phyloP scores from a whole-genome alignment of 2,113 vertebrate species.

The Seriola aureovittata region DNA sequence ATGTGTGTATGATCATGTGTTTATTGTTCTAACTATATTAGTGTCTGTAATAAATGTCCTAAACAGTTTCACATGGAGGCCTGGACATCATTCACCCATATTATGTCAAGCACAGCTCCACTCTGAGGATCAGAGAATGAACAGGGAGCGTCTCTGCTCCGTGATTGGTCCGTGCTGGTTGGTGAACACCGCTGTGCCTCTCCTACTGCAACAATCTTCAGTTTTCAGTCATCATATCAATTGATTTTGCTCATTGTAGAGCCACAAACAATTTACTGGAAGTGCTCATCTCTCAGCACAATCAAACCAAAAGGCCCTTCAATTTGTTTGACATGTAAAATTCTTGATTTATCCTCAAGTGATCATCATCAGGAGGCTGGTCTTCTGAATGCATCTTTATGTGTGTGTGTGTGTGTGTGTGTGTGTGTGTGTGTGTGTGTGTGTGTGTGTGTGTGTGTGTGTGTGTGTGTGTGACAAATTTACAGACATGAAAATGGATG shows the following conservation, averaged over 20 bases:
- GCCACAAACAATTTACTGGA: not conserved
- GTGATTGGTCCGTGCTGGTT: not conserved
- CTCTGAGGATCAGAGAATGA: constrained; percentile 7
- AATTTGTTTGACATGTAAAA: not conserved
- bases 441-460: too few relatives aligned
- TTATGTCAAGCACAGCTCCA: not conserved
- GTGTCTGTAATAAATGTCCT: constrained; percentile 26
- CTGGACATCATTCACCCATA: not conserved
- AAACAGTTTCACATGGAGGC: constrained; percentile 7
- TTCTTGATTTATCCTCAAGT: not conserved
- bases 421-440: not conserved
- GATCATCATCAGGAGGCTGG: too few relatives aligned
- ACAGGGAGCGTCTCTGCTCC: not conserved
- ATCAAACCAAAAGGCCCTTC: constrained; percentile 2
- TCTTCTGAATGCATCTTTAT: not conserved
- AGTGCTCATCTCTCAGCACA: constrained; percentile 3
- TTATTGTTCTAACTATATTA: constrained; percentile 4
- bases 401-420: not conserved
- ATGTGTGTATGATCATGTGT: constrained; percentile 8
- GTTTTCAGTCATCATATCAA: not conserved
- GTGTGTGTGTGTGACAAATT: not conserved
- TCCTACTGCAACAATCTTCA: not conserved
- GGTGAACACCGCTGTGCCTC: not conserved
- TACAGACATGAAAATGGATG: not conserved
- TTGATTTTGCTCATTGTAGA: not conserved